Evolutionary conservation across 2,113 vertebrate genomes (phyloP), one percentile per base, ranked within the genome.

Genomic region (Ageneiosus marmoratus): DNA sequence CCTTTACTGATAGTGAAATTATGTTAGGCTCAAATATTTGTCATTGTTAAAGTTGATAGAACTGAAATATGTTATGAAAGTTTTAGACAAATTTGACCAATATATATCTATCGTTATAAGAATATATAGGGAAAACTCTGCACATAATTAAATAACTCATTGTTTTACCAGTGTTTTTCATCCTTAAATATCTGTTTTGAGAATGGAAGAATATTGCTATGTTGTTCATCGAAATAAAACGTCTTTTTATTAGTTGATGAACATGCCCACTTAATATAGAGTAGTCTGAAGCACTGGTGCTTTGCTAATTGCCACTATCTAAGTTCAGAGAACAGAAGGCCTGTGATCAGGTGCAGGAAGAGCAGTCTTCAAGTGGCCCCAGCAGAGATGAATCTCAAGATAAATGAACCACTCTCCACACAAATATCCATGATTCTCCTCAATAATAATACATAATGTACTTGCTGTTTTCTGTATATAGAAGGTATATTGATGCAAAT

Each of bases 291-390:
- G 67, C 46, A 69, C 3, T 73, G 62, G 15, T 79, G 58, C 76
- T 48, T 70, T 69, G 41, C 83, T 82, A 84, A 84, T 84, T 84
- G 75, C 79, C 75, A 0, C 62, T 78, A 79, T 75, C 63, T 74
- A 76, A 72, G 32, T 51, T 37, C 78, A 29, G 41, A 63, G 83
- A 80, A 51, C 70, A 55, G 41, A 69, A 77, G 53, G 62, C 20
- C 53, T 77, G 63, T 81, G 80, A 85, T 87, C 81, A 76, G 37
- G 77, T 24, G 73, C 75, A 80, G 75, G 29, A 76, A 41, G 41
- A 67, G 75, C 77, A 79, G 50, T 84, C 48, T 62, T 86, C 32
- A 79, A 80, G 73, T 74, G 69, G 27, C 20, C 58, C 60, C 24
- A 69, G 56, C 67, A 79, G 83, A 69, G 16, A n/a, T 18, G 34